Conservation (phyloP, 2,888 invertebrate genomes). For the Trissonchulus latispiculum region DNA sequence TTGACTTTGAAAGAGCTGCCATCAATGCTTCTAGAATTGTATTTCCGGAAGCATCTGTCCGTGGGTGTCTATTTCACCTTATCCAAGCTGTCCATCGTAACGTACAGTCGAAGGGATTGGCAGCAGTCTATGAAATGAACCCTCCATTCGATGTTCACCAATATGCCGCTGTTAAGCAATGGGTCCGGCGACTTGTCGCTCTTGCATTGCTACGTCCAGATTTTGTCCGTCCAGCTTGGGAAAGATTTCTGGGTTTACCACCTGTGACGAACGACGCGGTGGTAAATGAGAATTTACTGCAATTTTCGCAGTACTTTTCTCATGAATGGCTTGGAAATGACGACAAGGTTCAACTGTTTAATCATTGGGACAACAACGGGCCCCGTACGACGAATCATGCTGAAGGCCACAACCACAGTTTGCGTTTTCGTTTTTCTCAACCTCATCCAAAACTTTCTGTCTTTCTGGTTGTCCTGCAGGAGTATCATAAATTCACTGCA, state of each 20-base stretch:
- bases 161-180: not conserved
- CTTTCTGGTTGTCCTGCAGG: not conserved
- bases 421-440: not conserved
- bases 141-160: not conserved
- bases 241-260: not conserved
- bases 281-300: not conserved
- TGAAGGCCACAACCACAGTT: not conserved
- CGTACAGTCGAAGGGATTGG: not conserved
- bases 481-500: not conserved
- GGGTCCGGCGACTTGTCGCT: not conserved
- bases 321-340: not conserved
- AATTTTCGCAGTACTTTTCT: not conserved
- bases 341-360: not conserved
- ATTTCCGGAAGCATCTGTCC: not conserved
- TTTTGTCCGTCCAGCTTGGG: not conserved
- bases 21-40: not conserved
- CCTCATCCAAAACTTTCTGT: not conserved
- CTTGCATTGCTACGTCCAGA: not conserved
- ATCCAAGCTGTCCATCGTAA: not conserved
- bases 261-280: not conserved
- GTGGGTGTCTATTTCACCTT: not conserved
- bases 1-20: not conserved
- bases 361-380: not conserved
- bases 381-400: not conserved
- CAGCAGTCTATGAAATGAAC: not conserved